phyloP scores from a whole-genome alignment of 2,113 vertebrate species.

The Rynchops niger region DNA sequence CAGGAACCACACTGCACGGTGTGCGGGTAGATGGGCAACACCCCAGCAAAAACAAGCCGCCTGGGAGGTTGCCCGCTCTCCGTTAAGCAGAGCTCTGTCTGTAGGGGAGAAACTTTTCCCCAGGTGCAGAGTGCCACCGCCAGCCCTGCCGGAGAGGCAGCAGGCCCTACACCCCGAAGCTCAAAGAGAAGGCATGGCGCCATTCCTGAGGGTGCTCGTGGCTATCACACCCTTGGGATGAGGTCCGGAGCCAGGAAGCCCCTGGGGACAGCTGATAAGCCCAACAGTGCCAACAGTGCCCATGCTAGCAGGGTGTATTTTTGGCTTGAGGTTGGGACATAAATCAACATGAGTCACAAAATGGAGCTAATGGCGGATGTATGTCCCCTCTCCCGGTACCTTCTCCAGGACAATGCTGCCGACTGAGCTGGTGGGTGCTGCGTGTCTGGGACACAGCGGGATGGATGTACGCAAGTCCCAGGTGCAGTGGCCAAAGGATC shows the following conservation, averaged over 20 bases:
- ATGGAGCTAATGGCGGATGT: background rate
- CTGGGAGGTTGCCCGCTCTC: background rate
- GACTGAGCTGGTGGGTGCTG: background rate
- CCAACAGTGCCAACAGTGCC: background rate
- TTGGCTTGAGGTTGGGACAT: background rate
- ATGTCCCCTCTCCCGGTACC: background rate
- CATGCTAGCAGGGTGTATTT: background rate
- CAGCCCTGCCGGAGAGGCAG: background rate
- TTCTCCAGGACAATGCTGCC: background rate
- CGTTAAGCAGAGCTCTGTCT: background rate
- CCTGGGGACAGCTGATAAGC: slow-evolving; percentile 14
- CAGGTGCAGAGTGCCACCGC: background rate
- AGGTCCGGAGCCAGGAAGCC: background rate
- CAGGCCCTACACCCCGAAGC: background rate
- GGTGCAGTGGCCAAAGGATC: background rate
- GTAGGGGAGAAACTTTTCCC: background rate
- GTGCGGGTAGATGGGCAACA: background rate
- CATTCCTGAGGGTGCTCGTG: accelerated
- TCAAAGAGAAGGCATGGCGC: background rate
- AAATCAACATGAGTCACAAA: slow-evolving; percentile 22
- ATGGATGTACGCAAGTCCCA: background rate
- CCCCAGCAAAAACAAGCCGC: background rate
- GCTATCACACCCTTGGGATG: background rate
- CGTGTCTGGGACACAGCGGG: accelerated
- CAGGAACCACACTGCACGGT: background rate